Base-by-base conservation (phyloP, 2,888 invertebrate species). In the Eupithecia dodoneata region DNA sequence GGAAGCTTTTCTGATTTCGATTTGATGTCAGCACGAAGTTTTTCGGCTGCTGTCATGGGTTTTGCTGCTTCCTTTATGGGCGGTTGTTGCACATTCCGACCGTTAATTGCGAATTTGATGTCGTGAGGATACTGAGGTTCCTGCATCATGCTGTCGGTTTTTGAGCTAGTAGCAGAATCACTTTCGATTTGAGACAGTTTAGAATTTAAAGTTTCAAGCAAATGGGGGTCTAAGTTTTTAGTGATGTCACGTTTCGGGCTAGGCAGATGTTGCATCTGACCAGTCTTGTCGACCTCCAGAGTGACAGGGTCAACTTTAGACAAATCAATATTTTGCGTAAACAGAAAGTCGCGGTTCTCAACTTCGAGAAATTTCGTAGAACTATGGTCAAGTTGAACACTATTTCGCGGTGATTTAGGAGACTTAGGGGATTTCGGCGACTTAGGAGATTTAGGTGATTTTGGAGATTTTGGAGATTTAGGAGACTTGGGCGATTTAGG, bases 131-230 rank as follows among this genome's bases (percentile, higher is more conserved):
- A 94, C 81, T 96, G 95, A 65, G 95, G 91, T n/a, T 96, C 96
- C 79, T 95, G 95, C 75, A 93, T 94, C 82, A 97, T 94, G 85
- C 97, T 97, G 84, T 97, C 97, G 0, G 97, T 97, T 90, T 96
- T 96, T 0, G 97, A 97, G 84, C 97, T 97, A 2, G 97, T 97
- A 0, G 97, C 97, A 0, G 97, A 97, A 89, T 97, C 97, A 84
- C 97, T 97, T 92, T 97, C 97, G 71, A 97, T 97, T 91, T 97
- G 97, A 86, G 97, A 97, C 6, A 97, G 87, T 90, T 97, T 97
- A 9, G 96, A 97, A 87, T 96, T 97, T 0, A 97, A 90, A 10
- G 97, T 96, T 87, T 97, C 97, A 12, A 97, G 90, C 71, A 96
- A 90, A 7, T 96, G 95, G 1, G 97, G 97, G 90, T 97, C 97